Evolutionary conservation across 2,888 invertebrate genomes (phyloP).

Genomic region (Hoplodrina ambigua): DNA sequence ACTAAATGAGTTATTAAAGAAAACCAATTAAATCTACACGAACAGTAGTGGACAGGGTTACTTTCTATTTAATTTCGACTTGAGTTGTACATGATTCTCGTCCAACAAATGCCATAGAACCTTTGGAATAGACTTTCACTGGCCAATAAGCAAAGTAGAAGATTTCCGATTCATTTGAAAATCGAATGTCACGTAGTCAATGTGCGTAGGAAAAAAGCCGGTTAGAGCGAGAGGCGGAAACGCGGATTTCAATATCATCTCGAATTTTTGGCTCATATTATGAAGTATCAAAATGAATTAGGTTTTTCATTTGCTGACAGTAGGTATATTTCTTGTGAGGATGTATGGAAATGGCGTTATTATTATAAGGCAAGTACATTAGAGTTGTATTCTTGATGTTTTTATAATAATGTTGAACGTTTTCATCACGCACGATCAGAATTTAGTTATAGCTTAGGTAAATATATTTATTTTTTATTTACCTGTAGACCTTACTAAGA

Average conservation of each 20-base stretch:
- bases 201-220: constrained; percentile 49
- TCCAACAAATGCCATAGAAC: constrained; percentile 47
- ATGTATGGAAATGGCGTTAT: constrained; percentile 8
- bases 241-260: constrained; percentile 38
- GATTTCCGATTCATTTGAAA: constrained; percentile 56
- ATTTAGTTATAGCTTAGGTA: background rate
- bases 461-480: too few relatives aligned
- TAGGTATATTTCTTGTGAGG: background rate
- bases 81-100: constrained; percentile 38
- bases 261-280: constrained; percentile 12
- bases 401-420: constrained; percentile 14
- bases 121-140: constrained; percentile 64
- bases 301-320: constrained; percentile 14
- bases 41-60: constrained; percentile 54
- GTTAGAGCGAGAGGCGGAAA: constrained; percentile 26
- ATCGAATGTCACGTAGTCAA: constrained; percentile 57
- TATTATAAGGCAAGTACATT: background rate
- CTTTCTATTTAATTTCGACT: constrained; percentile 67
- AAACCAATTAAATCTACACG: constrained; percentile 65
- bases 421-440: constrained; percentile 10
- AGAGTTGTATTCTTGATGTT: background rate
- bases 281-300: constrained; percentile 33
- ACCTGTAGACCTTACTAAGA: too few relatives aligned
- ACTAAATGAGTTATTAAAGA: constrained; percentile 67
- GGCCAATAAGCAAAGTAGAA: constrained; percentile 56